These are phyloP conservation scores for Electrona antarctica DNA, from an alignment of 2,113 vertebrate genomes.

Conservation along the genomic window DNA sequence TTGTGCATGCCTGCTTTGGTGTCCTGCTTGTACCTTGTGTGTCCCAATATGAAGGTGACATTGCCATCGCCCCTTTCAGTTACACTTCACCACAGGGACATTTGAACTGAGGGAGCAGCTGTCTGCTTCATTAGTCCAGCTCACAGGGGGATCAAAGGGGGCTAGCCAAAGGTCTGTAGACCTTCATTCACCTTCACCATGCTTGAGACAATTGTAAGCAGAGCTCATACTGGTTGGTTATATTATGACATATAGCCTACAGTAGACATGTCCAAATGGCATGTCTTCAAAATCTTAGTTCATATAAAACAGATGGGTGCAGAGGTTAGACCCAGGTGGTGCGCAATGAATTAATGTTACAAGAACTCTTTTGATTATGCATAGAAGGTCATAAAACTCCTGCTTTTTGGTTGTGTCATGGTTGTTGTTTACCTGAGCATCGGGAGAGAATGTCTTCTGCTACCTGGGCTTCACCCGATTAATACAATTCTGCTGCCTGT, in stretches of 20 bases:
- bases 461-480: constrained; percentile 46
- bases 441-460: constrained; percentile 25
- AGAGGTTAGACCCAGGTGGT: background rate
- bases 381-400: constrained; percentile 12
- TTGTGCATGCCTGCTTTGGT: constrained; percentile 37
- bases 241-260: constrained; percentile 31
- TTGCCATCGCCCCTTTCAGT: constrained; percentile 61
- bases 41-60: constrained; percentile 74
- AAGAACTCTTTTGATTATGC: constrained; percentile 32
- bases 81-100: constrained; percentile 58
- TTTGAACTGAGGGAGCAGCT: constrained; percentile 64
- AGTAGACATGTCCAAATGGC: background rate
- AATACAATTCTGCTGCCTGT: constrained; percentile 50
- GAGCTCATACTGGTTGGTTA: constrained; percentile 40
- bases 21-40: constrained; percentile 45
- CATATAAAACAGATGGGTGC: no score
- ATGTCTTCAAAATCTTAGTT: background rate
- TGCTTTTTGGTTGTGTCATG: background rate
- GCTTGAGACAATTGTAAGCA: constrained; percentile 42
- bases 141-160: constrained; percentile 52
- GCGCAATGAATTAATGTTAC: background rate
- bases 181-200: constrained; percentile 67
- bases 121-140: constrained; percentile 73
- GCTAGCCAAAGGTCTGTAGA: constrained; percentile 54
- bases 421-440: constrained; percentile 9